Evolutionary conservation across 2,113 vertebrate genomes (phyloP).

Genomic region (Murina feae): DNA sequence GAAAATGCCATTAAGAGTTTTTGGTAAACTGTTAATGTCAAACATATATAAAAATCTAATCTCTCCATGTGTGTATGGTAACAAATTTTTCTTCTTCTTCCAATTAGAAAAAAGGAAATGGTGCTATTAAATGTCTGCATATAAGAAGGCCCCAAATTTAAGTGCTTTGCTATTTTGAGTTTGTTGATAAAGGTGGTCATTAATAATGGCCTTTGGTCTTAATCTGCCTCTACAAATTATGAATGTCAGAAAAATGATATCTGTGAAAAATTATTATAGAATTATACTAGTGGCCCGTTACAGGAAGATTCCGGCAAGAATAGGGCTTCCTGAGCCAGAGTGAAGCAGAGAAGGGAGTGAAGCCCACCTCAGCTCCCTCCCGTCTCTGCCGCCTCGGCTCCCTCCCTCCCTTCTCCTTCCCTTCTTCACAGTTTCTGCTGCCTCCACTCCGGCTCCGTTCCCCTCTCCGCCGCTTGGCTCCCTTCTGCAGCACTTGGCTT

Average conservation of each 20-base stretch:
- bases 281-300: too few relatives aligned
- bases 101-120: slow-evolving; percentile 10
- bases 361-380: too few relatives aligned
- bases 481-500: too few relatives aligned
- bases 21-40: slow-evolving; percentile 30
- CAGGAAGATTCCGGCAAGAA: too few relatives aligned
- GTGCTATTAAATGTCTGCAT: not conserved
- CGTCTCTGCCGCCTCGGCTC: too few relatives aligned
- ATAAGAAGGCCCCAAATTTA: not conserved
- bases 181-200: not conserved
- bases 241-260: not conserved
- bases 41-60: slow-evolving; percentile 20
- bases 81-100: not conserved
- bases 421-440: too few relatives aligned
- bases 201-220: not conserved
- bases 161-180: slow-evolving; percentile 35
- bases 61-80: not conserved
- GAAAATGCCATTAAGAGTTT: not conserved
- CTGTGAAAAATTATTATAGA: not conserved
- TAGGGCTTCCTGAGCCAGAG: too few relatives aligned
- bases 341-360: too few relatives aligned
- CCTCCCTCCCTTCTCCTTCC: too few relatives aligned
- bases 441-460: too few relatives aligned
- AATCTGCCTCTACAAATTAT: slow-evolving; percentile 1
- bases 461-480: too few relatives aligned